Percentiles rank a stretch among this genome's conserved stretches.
phyloP scores from a whole-genome alignment of 2,888 invertebrate genomes.

The Halictus ligatus region DNA sequence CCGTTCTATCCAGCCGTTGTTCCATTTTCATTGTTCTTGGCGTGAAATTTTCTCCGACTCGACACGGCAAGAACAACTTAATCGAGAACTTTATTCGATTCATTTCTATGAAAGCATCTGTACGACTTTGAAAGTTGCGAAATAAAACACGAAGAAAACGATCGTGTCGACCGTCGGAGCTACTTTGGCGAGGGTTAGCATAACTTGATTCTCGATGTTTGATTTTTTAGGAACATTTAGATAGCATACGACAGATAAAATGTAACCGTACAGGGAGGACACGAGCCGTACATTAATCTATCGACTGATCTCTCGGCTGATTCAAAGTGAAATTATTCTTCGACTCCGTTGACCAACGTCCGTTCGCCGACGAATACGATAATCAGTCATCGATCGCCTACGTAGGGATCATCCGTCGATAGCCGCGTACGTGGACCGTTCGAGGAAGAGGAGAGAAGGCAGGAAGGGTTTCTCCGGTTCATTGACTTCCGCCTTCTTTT shows the following conservation, averaged over 20 bases:
- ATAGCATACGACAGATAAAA: background rate
- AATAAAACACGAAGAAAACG: background rate
- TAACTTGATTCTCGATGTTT: background rate
- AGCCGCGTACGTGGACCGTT: background rate
- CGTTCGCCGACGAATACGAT: background rate
- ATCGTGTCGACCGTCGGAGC: background rate
- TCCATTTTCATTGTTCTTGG: background rate
- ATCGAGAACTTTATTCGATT: background rate
- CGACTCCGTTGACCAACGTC: background rate
- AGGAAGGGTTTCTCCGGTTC: background rate
- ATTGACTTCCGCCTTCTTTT: background rate
- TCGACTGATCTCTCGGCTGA: background rate
- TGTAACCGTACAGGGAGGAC: background rate
- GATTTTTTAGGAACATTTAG: background rate
- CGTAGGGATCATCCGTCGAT: background rate
- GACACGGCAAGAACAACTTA: background rate
- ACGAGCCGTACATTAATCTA: background rate
- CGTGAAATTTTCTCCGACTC: background rate
- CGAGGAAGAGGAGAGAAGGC: background rate
- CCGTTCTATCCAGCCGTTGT: background rate
- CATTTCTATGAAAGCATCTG: background rate
- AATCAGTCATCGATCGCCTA: constrained; percentile 2
- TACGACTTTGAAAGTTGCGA: background rate
- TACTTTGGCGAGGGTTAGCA: background rate
- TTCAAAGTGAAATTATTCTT: background rate